These are phyloP conservation scores for Pollenia angustigena DNA, from an alignment of 2,888 invertebrate species.

Conservation along the genomic window DNA sequence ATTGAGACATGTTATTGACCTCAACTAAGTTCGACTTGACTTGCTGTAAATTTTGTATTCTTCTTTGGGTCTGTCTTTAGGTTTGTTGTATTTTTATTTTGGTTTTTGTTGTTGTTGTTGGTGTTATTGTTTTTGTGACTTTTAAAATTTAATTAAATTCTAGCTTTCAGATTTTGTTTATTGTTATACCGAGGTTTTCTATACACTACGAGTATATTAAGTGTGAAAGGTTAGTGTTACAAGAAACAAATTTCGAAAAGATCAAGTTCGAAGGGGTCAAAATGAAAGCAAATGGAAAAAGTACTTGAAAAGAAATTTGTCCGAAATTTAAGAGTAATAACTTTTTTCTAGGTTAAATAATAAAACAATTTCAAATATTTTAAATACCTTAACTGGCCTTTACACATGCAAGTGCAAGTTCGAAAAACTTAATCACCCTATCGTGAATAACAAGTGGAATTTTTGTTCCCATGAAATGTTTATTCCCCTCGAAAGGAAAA, in stretches of 20 bases:
- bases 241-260: background rate
- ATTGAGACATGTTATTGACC: conserved; percentile 58
- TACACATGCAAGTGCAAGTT: too few species aligned
- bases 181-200: conserved; percentile 19
- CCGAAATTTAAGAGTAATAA: too few species aligned
- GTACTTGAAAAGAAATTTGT: too few species aligned
- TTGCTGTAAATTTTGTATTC: background rate
- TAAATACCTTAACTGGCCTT: too few species aligned
- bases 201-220: background rate
- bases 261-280: background rate
- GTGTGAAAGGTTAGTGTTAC: conserved; percentile 46
- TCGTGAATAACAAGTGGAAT: too few species aligned
- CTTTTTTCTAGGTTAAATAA: too few species aligned
- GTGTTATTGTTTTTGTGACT: conserved; percentile 17
- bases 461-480: too few species aligned
- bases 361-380: too few species aligned
- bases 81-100: conserved; percentile 10
- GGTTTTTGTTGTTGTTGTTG: background rate
- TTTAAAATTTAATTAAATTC: conserved; percentile 45
- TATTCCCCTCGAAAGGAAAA: too few species aligned
- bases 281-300: background rate
- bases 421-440: too few species aligned
- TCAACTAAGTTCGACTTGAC: conserved; percentile 44
- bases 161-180: conserved; percentile 1
- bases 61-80: background rate